Evolutionary conservation across 2,797 vertebrate species (phyloP).

Genomic region (Amphiprion clarkii): DNA sequence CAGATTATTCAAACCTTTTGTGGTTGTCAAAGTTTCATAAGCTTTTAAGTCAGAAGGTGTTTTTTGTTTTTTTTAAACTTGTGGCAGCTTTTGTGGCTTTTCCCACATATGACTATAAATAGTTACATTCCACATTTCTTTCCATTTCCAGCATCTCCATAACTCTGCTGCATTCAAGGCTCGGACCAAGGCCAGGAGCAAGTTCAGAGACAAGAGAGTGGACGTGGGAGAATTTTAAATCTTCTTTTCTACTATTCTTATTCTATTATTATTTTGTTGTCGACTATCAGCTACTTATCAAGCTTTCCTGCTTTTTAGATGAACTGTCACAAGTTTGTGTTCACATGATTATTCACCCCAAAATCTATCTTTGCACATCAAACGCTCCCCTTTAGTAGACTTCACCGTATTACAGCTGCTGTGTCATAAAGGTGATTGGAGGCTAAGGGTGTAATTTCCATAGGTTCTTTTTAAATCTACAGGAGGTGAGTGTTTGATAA

Average conservation of each 20-base stretch:
- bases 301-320: slow-evolving; percentile 44
- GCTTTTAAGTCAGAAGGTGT: neutral
- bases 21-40: neutral
- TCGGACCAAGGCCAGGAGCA: slow-evolving; percentile 97
- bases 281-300: slow-evolving; percentile 46
- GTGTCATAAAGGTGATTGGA: neutral
- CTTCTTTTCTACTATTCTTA: slow-evolving; percentile 8
- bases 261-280: slow-evolving; percentile 4
- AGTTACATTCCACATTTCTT: no score
- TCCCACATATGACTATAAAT: neutral
- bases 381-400: slow-evolving; percentile 13
- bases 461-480: neutral
- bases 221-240: slow-evolving; percentile 95
- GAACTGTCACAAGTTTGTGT: slow-evolving; percentile 16
- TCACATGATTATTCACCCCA: neutral
- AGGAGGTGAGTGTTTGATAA: slow-evolving; percentile 20
- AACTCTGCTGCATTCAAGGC: slow-evolving; percentile 99
- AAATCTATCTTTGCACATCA: slow-evolving; percentile 23
- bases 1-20: neutral
- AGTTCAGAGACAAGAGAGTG: slow-evolving; percentile 97
- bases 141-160: slow-evolving; percentile 91
- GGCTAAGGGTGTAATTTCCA: neutral
- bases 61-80: no score
- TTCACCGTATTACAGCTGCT: slow-evolving; percentile 10
- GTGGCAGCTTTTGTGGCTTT: no score